Percentiles rank a stretch among this genome's conserved stretches.
phyloP scores from a whole-genome alignment of 2,797 vertebrate species.

The Amphiprion clarkii region DNA sequence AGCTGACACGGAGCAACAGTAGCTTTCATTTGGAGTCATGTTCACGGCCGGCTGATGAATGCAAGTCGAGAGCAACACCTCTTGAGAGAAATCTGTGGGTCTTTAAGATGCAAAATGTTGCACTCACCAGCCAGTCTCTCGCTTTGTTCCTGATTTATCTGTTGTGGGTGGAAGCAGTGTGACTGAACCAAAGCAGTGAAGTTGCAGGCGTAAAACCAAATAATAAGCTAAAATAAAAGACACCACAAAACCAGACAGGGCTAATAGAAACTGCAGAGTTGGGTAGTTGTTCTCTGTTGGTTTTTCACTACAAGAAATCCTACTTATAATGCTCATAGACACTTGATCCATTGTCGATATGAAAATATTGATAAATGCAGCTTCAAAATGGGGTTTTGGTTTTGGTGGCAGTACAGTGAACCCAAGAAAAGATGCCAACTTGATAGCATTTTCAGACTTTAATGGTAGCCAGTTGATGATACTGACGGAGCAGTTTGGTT shows the following conservation, averaged over 20 bases:
- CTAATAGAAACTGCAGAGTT: background rate
- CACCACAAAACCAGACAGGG: background rate
- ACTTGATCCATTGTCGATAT: background rate
- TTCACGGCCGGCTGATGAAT: background rate
- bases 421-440: background rate
- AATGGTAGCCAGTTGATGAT: too few relatives aligned
- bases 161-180: background rate
- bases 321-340: background rate
- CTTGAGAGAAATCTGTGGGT: background rate
- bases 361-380: background rate
- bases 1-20: background rate
- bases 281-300: background rate
- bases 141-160: constrained; percentile 7
- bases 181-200: background rate
- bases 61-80: background rate
- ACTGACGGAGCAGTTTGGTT: background rate
- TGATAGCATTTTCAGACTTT: background rate
- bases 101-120: constrained; percentile 2
- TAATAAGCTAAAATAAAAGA: background rate
- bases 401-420: constrained; percentile 1
- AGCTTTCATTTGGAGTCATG: background rate
- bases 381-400: background rate
- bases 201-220: background rate
- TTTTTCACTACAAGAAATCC: background rate
- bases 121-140: background rate